Base-by-base conservation (phyloP, 2,888 invertebrate genomes). In the Philopedon plagiatum region DNA sequence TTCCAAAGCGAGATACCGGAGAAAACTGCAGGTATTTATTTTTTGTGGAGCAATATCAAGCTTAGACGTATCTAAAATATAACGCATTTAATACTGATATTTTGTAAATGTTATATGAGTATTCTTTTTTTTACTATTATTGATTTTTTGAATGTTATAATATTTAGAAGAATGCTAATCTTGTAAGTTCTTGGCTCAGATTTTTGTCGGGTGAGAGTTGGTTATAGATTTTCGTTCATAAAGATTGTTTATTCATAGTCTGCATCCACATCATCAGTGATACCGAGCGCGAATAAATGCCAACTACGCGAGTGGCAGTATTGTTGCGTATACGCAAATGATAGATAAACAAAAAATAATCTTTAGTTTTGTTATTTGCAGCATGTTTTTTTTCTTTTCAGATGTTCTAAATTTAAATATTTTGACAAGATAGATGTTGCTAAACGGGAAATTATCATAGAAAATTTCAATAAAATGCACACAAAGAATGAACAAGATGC, bases 311-410 rank as follows among this genome's bases (percentile, higher is more conserved):
- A 32, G 11, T 32, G 32, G 32, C 32, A 32, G 32, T 32, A 32
- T 32, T 32, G 32, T 32, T 32, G 32, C 32, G 32, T 32, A 32
- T 32, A 32, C 32, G 5, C 32, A 32, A n/a, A n/a, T n/a, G n/a
- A n/a, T n/a, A 32, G 37, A 37, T 37, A 37, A 37, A 37, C 37
- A 37, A 37, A 37, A 37, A 41, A 41, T 18, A 41, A 18, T 15
- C 18, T 41, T 41, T 41, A 41, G 15, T 41, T 41, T 15, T 41
- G 41, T 41, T 18, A 41, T 41, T 41, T 13, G 41, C 41, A 41
- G 15, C 41, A 15, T n/a, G n/a, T 54, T 26, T 54, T 54, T 54
- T 54, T 54, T 51, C 49, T 54, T 54, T 54, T 54, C 54, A 54
- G 54, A 54, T 54, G 54, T 54, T 54, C 54, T 21, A 32, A 54